These are phyloP conservation scores for Drosophila picticornis DNA, from an alignment of 2,888 invertebrate species.

Conservation along the genomic window DNA sequence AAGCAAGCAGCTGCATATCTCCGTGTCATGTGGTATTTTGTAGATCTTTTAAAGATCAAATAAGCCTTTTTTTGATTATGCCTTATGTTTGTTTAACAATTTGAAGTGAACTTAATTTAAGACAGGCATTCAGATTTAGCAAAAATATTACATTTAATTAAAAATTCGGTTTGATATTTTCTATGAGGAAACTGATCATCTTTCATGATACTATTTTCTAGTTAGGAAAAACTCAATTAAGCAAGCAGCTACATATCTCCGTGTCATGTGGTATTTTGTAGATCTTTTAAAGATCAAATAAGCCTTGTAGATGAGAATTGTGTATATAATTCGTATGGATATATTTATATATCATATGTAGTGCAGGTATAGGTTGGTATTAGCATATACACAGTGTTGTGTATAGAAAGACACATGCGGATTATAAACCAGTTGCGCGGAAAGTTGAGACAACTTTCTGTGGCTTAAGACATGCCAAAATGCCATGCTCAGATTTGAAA, in stretches of 20 bases:
- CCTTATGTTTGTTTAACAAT: neutral
- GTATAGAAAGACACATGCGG: neutral
- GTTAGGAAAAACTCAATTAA: neutral
- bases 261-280: neutral
- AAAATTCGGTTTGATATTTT: neutral
- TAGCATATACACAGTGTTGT: neutral
- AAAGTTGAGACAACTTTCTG: slow-evolving; percentile 9
- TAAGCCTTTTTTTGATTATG: too few species aligned
- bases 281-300: neutral
- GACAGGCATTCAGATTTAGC: neutral
- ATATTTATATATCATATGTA: neutral
- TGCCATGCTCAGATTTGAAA: neutral
- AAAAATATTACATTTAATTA: neutral
- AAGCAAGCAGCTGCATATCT: neutral
- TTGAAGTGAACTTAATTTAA: neutral
- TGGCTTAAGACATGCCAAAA: neutral
- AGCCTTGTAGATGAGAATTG: neutral
- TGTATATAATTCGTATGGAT: neutral
- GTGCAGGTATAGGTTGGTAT: neutral
- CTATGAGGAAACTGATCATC: fast-evolving
- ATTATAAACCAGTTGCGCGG: slow-evolving; percentile 1
- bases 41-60: neutral
- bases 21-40: neutral
- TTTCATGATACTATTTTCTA: neutral
- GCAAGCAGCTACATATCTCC: neutral